Conservation (phyloP, 2,797 vertebrate genomes). For the Poliocrania exsul region DNA sequence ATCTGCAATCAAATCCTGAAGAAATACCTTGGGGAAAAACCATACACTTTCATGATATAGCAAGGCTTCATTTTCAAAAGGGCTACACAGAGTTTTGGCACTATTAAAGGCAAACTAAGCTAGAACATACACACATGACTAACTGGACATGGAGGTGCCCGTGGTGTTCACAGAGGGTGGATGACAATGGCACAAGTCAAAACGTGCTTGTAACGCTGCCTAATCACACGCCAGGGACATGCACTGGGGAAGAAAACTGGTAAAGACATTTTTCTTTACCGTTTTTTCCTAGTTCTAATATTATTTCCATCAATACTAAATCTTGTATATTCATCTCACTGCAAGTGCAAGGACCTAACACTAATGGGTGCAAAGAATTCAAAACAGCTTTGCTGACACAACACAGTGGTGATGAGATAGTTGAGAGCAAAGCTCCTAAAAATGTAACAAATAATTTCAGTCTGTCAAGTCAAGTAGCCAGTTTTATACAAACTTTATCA, state of each 20-base stretch:
- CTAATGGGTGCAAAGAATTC: background rate
- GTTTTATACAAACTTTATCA: background rate
- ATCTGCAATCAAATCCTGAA: slow-evolving; percentile 12
- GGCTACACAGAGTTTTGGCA: slow-evolving; percentile 74
- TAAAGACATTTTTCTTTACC: background rate
- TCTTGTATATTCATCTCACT: background rate
- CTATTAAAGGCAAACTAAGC: slow-evolving; percentile 81
- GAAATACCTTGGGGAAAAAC: background rate
- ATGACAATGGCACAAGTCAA: background rate
- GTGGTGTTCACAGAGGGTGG: background rate
- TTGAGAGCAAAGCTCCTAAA: background rate
- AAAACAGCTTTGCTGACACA: background rate
- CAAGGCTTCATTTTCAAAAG: slow-evolving; percentile 52
- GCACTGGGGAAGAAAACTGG: background rate
- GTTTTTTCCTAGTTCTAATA: slow-evolving; percentile 12
- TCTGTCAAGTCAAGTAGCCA: background rate
- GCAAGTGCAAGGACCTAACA: background rate
- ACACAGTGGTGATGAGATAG: background rate
- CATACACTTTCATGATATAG: background rate
- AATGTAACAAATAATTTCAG: background rate
- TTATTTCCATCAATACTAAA: background rate
- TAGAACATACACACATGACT: slow-evolving; percentile 74
- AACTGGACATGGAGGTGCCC: slow-evolving; percentile 22
- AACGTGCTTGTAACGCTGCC: background rate
- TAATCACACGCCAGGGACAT: background rate